Conservation (phyloP, 2,113 vertebrate genomes). For the Triplophysa dalaica region DNA sequence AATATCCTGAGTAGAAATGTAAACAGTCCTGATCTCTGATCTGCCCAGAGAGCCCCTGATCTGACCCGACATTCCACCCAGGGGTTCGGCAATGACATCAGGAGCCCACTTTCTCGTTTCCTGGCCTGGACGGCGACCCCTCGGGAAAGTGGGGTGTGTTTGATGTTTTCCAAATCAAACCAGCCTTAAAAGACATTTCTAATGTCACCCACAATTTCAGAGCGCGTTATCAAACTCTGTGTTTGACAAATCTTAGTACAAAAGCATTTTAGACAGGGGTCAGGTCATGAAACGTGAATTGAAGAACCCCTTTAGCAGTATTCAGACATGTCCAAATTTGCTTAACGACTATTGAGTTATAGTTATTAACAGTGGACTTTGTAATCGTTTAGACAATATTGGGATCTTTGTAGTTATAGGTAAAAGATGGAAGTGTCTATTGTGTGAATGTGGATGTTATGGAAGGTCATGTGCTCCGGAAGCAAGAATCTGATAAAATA, state of each 20-base stretch:
- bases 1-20: slow-evolving; percentile 81
- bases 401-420: no score
- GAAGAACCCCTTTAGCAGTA: neutral
- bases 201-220: neutral
- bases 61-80: slow-evolving; percentile 64
- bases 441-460: no score
- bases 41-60: slow-evolving; percentile 59
- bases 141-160: slow-evolving; percentile 57
- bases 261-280: neutral
- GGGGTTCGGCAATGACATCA: slow-evolving; percentile 69
- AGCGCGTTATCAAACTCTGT: neutral
- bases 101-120: slow-evolving; percentile 73
- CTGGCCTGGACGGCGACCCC: slow-evolving; percentile 67
- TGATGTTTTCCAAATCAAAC: slow-evolving; percentile 56
- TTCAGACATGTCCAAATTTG: no score
- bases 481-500: no score
- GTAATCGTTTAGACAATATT: no score
- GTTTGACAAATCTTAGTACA: neutral
- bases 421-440: no score
- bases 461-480: no score
- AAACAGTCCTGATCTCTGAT: slow-evolving; percentile 82
- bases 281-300: neutral
- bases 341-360: no score
- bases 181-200: neutral
- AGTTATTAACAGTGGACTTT: no score